A percentile compares a stretch with the other conserved stretches of the same genome.
Evolutionary conservation across 2,888 invertebrate species (phyloP).

Genomic region (Calameuta filiformis): DNA sequence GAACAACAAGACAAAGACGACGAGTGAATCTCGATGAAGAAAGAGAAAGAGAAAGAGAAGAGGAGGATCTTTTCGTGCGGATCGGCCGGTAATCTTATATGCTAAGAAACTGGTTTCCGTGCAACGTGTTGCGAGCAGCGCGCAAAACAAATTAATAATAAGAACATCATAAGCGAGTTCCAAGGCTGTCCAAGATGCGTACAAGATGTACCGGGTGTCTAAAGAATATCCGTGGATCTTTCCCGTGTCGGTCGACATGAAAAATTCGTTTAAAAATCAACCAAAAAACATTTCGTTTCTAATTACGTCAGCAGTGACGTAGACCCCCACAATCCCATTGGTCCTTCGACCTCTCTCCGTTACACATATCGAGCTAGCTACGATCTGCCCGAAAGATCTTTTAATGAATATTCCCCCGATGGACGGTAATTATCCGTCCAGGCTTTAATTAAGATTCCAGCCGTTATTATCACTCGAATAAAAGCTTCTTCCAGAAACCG

Average conservation of each 20-base stretch:
- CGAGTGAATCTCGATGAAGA: too few relatives aligned
- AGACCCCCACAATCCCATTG: too few relatives aligned
- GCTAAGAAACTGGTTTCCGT: constrained; percentile 52
- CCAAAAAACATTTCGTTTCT: too few relatives aligned
- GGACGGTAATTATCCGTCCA: not conserved
- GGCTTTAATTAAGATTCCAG: constrained; percentile 8
- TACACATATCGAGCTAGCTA: too few relatives aligned
- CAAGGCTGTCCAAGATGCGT: constrained; percentile 3
- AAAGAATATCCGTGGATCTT: too few relatives aligned
- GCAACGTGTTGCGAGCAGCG: constrained; percentile 42
- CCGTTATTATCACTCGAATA: not conserved
- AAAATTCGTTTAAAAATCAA: too few relatives aligned
- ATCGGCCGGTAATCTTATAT: constrained; percentile 18
- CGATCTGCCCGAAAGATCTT: not conserved
- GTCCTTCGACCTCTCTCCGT: too few relatives aligned
- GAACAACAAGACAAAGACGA: not conserved
- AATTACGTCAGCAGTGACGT: too few relatives aligned
- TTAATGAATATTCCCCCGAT: constrained; percentile 9
- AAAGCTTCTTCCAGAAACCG: not conserved
- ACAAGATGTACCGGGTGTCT: too few relatives aligned
- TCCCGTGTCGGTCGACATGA: too few relatives aligned
- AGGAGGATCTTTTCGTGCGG: constrained; percentile 12
- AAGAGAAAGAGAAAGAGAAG: too few relatives aligned
- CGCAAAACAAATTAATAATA: constrained; percentile 59
- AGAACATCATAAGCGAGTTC: constrained; percentile 37